Conservation (phyloP, 1,140 invertebrate genomes). For the Oryctes rhinoceros region DNA sequence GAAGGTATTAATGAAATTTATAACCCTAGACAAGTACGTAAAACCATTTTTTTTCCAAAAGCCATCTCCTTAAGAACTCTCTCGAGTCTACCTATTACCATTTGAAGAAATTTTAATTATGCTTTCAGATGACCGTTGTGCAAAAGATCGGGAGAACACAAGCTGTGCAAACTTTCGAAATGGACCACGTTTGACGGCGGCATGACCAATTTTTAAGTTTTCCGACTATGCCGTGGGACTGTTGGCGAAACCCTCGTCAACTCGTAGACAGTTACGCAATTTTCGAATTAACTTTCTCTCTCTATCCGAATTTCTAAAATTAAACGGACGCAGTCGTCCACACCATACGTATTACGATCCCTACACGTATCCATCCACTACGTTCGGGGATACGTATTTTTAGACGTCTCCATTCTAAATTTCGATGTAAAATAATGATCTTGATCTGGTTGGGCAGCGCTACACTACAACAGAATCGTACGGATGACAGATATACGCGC, state of each 20-base stretch:
- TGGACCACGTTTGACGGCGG: conserved; percentile 13
- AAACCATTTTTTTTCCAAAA: background rate
- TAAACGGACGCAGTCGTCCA: background rate
- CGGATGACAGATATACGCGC: conserved; percentile 31
- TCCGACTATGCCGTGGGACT: background rate
- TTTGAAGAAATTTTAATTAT: conserved; percentile 6
- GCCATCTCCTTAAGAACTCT: background rate
- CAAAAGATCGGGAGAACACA: background rate
- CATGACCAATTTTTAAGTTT: conserved; percentile 30
- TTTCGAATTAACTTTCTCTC: conserved; percentile 39
- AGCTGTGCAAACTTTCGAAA: conserved; percentile 28
- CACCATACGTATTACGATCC: background rate
- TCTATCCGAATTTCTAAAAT: conserved; percentile 34
- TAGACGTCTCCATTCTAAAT: conserved; percentile 37
- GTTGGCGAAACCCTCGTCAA: conserved; percentile 37
- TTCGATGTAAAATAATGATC: conserved; percentile 35
- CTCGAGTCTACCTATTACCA: background rate
- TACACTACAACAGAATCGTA: conserved; percentile 6
- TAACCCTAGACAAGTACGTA: background rate
- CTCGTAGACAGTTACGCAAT: conserved; percentile 38
- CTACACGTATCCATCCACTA: background rate
- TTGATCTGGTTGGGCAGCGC: background rate
- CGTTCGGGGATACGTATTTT: background rate
- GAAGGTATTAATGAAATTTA: too few species aligned
- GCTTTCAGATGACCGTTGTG: background rate